These are phyloP conservation scores for Capromys pilorides DNA, from an alignment of 2,797 vertebrate species.

Conservation along the genomic window DNA sequence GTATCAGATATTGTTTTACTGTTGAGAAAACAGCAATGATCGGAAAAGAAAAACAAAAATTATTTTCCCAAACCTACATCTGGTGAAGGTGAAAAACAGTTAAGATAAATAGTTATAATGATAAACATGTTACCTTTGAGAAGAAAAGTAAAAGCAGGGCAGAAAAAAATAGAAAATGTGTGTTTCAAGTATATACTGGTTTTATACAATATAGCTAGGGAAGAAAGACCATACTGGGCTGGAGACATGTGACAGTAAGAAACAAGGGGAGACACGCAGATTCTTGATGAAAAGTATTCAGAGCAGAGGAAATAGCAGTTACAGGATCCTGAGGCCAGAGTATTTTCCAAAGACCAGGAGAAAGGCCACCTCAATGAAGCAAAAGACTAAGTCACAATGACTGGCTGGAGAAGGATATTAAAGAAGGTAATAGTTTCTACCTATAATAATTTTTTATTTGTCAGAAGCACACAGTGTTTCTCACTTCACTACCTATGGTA, in stretches of 20 bases:
- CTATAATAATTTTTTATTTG: not conserved
- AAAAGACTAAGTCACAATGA: not conserved
- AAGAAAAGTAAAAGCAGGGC: constrained; percentile 1
- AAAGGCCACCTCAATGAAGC: too few species aligned
- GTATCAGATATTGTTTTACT: not conserved
- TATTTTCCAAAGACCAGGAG: not conserved
- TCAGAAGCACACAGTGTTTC: not conserved
- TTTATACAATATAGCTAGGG: not conserved
- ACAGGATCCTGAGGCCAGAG: not conserved
- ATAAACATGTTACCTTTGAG: not conserved
- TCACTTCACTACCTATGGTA: not conserved
- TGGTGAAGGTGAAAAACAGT: not conserved
- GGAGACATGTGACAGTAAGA: not conserved
- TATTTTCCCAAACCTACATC: not conserved
- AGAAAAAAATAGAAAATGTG: not conserved
- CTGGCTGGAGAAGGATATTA: fast-evolving
- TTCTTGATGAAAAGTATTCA: not conserved
- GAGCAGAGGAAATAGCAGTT: not conserved
- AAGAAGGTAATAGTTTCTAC: not conserved
- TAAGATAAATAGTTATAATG: not conserved
- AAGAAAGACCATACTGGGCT: not conserved
- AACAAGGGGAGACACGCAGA: not conserved
- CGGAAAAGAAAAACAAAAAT: not conserved
- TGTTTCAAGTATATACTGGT: not conserved
- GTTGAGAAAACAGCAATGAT: not conserved